Conservation (phyloP, 1,140 invertebrate species). For the Antheraea pernyi region DNA sequence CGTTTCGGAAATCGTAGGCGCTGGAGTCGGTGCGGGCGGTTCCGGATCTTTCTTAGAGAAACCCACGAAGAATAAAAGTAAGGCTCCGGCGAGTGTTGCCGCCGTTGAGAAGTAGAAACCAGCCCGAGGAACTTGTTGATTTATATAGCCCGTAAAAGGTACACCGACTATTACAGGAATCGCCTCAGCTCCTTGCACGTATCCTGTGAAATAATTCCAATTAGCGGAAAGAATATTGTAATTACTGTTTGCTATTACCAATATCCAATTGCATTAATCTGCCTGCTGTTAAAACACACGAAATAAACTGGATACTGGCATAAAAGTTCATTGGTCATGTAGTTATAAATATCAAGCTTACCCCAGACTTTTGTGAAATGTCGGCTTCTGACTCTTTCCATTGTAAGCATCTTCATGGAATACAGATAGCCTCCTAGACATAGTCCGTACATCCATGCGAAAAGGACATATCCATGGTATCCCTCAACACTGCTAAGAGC, state of each 20-base stretch:
- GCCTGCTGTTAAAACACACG: too few relatives aligned
- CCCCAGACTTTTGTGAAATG: conserved; percentile 96
- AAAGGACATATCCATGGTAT: conserved; percentile 88
- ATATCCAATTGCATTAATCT: neutral
- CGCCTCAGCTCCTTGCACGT: conserved; percentile 91
- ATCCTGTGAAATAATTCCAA: conserved; percentile 66
- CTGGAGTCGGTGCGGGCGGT: conserved; percentile 49
- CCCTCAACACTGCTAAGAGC: conserved; percentile 87
- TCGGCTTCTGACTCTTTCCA: conserved; percentile 90
- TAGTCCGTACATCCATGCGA: conserved; percentile 84
- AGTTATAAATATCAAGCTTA: conserved; percentile 37
- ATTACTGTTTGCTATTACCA: too few relatives aligned
- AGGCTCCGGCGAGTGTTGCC: conserved; percentile 87
- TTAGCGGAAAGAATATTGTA: too few relatives aligned
- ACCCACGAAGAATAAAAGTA: conserved; percentile 89
- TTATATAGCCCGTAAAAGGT: conserved; percentile 92
- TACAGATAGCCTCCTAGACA: conserved; percentile 85
- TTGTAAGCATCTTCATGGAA: conserved; percentile 93
- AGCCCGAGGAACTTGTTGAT: conserved; percentile 86
- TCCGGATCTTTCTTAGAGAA: conserved; percentile 80
- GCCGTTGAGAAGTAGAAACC: conserved; percentile 91
- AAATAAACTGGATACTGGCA: too few relatives aligned
- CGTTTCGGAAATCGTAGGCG: conserved; percentile 55
- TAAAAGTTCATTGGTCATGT: too few relatives aligned
- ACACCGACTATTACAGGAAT: conserved; percentile 92